Evolutionary conservation across 2,797 vertebrate genomes (phyloP).

Genomic region (Tragelaphus oryx): DNA sequence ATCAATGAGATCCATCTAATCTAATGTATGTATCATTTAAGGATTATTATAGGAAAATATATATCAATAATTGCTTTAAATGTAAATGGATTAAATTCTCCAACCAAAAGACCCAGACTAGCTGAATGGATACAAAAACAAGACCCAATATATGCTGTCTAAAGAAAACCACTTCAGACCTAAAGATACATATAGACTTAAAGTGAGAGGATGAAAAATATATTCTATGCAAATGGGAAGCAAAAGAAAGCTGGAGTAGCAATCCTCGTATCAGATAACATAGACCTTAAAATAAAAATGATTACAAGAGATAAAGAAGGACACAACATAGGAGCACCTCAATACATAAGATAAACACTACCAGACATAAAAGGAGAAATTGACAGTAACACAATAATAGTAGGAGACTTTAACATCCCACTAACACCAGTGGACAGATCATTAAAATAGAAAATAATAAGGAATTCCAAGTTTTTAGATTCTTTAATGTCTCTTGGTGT

Average conservation of each 20-base stretch:
- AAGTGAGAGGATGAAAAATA: neutral
- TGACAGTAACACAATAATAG: neutral
- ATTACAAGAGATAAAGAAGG: neutral
- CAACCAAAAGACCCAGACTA: neutral
- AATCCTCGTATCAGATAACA: neutral
- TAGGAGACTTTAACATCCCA: neutral
- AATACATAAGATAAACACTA: neutral
- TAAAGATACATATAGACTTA: neutral
- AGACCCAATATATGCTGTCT: neutral
- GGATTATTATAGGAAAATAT: neutral
- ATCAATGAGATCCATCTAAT: neutral
- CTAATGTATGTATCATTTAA: neutral
- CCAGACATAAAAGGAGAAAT: neutral
- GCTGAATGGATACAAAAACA: neutral
- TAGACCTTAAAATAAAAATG: neutral
- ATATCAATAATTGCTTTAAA: neutral
- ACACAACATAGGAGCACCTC: neutral
- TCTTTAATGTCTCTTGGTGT: neutral
- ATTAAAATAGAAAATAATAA: neutral
- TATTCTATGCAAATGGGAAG: neutral
- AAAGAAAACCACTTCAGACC: neutral
- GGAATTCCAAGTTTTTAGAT: neutral
- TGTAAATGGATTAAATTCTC: neutral
- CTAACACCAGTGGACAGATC: neutral
- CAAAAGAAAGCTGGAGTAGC: neutral